Conservation (phyloP, 2,888 invertebrate genomes). For the Thysanoteuthis rhombus region DNA sequence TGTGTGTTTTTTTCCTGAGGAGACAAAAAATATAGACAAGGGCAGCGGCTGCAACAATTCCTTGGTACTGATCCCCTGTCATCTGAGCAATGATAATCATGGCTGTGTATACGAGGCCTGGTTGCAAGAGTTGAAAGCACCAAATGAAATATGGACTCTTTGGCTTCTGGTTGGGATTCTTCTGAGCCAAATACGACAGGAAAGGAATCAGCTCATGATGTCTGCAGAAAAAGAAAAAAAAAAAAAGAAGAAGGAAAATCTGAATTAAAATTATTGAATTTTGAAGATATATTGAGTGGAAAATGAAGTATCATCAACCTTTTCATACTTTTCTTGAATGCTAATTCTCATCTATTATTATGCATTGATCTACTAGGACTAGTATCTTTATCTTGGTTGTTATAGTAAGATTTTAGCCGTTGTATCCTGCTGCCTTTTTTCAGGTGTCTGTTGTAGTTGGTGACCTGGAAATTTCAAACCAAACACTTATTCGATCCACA, state of each 20-base stretch:
- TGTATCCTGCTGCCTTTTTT: no score
- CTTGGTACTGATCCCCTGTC: conserved; percentile 44
- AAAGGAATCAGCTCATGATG: conserved; percentile 47
- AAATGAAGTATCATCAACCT: no score
- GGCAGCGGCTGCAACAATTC: conserved; percentile 44
- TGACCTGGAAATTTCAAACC: no score
- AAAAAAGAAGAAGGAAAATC: neutral
- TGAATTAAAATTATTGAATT: no score
- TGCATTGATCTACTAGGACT: no score
- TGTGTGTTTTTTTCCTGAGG: conserved; percentile 46
- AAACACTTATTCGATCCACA: no score
- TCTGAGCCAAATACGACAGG: conserved; percentile 38
- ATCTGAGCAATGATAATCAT: conserved; percentile 41
- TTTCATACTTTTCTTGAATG: no score
- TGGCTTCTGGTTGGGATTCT: conserved; percentile 25
- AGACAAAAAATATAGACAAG: conserved; percentile 40
- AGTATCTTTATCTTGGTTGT: no score
- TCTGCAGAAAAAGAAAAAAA: conserved; percentile 40
- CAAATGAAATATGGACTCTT: conserved; percentile 51
- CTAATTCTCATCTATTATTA: no score
- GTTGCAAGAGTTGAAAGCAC: conserved; percentile 56
- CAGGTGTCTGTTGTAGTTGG: no score
- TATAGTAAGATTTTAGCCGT: no score
- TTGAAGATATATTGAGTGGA: no score
- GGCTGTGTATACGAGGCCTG: conserved; percentile 45